Base-by-base conservation (phyloP, 2,797 vertebrate species). In the Melanotaenia nigrans region DNA sequence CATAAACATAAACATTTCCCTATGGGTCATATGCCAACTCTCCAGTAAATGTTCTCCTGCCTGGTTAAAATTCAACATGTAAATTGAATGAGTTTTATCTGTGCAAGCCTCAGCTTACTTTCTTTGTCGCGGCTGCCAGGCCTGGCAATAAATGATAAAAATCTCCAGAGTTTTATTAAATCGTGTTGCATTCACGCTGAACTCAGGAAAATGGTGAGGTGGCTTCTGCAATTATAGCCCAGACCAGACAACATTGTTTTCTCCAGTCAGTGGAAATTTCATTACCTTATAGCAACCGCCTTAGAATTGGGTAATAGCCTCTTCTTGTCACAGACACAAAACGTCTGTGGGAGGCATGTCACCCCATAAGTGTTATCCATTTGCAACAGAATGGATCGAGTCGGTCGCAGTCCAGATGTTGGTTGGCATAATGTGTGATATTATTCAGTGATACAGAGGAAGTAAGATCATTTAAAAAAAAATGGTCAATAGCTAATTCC, bases 231-330 rank as follows among this genome's bases (percentile, higher is more conserved):
- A 94, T 93, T 92, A 93, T 88, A 88, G 84, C 84, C 80, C 60
- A 42, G 86, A 84, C 81, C 87, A 90, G 90, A 91, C 89, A 85
- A 92, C 91, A 91, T 93, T 92, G 91, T 93, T 94, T 94, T 92
- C 91, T 91, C 89, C 92, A 92, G 89, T 92, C 92, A 71, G 90
- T 91, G 93, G 88, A 94, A 95, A 95, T 94, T 87, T 92, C 93
- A 94, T 94, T 94, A 93, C 90, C 86, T 91, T 90, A 88, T 87
- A 90, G 87, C 84, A 84, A 84, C 85, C 60, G 87, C 80, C 90
- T 90, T 86, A 90, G 88, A 93, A 93, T 87, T 86, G 92, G 91
- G 92, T 92, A 93, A 94, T 90, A 89, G 93, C 85, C 86, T 91
- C 85, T 85, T 91, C 92, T 91, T 87, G 89, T 91, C 90, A 92